Percentiles rank a stretch among this genome's conserved stretches.
Evolutionary conservation across 2,113 vertebrate genomes (phyloP).

Genomic region (Falcunculus frontatus): DNA sequence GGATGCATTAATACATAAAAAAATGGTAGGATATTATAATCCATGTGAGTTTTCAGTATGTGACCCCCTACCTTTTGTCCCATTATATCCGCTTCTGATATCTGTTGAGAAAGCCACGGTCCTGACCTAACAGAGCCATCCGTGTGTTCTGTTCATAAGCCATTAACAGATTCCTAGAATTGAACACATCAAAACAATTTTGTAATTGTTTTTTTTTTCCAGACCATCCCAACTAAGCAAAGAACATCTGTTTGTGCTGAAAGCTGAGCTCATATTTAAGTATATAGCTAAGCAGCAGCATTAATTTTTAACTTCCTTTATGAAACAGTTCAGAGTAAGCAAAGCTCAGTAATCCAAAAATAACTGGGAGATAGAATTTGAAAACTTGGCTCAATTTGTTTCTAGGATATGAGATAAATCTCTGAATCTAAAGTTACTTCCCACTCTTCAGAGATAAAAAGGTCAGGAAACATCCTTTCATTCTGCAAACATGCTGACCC

Average conservation of each 20-base stretch:
- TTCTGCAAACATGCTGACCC: neutral
- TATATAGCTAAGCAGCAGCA: neutral
- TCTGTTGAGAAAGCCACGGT: neutral
- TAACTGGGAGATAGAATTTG: neutral
- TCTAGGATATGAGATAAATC: slow-evolving; percentile 23
- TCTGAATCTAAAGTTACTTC: slow-evolving; percentile 5
- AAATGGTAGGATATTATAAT: neutral
- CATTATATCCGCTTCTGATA: neutral
- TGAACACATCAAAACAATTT: neutral
- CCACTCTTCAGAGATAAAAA: slow-evolving; percentile 29
- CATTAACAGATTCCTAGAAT: slow-evolving; percentile 21
- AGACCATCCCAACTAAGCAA: neutral
- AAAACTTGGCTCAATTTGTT: slow-evolving; percentile 37
- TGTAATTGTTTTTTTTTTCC: neutral
- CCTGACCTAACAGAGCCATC: neutral
- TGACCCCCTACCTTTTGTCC: neutral
- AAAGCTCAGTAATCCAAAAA: slow-evolving; percentile 29
- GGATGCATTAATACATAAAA: neutral
- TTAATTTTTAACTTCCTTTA: slow-evolving; percentile 47
- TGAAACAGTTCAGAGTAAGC: neutral
- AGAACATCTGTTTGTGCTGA: slow-evolving; percentile 23
- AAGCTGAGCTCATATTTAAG: neutral
- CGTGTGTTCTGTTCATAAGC: neutral
- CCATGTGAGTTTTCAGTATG: neutral
- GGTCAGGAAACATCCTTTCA: slow-evolving; percentile 33